A percentile compares a stretch with the other conserved stretches of the same genome.
These are phyloP conservation scores for Stegastes partitus DNA, from an alignment of 2,113 vertebrate genomes.

Conservation along the genomic window DNA sequence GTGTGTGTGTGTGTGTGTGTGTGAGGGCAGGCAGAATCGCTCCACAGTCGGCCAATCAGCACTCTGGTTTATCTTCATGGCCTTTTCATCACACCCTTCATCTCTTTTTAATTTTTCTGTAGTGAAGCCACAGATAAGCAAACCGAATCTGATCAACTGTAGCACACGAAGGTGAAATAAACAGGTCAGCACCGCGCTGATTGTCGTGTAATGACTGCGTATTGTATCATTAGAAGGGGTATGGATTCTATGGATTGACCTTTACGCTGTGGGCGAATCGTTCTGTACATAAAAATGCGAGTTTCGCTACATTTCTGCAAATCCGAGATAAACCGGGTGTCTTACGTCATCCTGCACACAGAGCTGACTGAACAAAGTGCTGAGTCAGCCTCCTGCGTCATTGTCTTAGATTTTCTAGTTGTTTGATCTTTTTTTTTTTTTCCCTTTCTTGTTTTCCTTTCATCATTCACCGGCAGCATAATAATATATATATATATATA, in stretches of 20 bases:
- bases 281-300: neutral
- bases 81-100: constrained; percentile 32
- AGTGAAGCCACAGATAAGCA: neutral
- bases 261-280: too few relatives aligned
- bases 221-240: too few relatives aligned
- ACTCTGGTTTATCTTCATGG: constrained; percentile 30
- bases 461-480: too few relatives aligned
- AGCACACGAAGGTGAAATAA: neutral
- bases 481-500: too few relatives aligned
- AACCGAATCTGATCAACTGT: neutral
- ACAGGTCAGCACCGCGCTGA: neutral
- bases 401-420: neutral
- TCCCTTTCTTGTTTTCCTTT: too few relatives aligned
- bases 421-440: too few relatives aligned
- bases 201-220: neutral
- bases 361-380: constrained; percentile 22
- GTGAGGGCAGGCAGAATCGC: constrained; percentile 9
- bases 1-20: constrained; percentile 7
- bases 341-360: constrained; percentile 32
- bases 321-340: too few relatives aligned
- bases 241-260: too few relatives aligned
- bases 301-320: neutral
- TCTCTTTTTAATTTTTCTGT: constrained; percentile 34
- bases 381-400: constrained; percentile 56
- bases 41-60: constrained; percentile 61